Conservation (phyloP, 30 jellyfish, hydroid and myxozoan genomes). For the Hydractinia symbiolongicarpus region DNA sequence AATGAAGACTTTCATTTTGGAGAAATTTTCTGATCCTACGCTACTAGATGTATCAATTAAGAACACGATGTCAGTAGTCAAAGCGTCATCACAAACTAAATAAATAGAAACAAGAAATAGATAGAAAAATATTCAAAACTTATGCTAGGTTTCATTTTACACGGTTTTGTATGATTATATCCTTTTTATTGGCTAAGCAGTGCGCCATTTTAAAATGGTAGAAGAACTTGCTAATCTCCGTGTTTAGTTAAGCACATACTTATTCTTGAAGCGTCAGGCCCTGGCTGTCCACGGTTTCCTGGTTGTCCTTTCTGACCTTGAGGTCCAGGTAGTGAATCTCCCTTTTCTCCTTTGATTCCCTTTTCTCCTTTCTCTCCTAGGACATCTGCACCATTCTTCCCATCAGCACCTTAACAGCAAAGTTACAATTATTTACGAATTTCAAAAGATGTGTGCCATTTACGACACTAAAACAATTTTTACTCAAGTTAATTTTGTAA, state of each 20-base stretch:
- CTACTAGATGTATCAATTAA: constrained; percentile 79
- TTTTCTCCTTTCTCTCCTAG: constrained; percentile 12
- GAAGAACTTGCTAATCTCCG: too few species aligned
- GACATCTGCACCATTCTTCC: constrained; percentile 39
- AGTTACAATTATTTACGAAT: background rate
- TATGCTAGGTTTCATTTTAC: background rate
- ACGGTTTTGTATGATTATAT: too few species aligned
- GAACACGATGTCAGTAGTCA: constrained; percentile 74
- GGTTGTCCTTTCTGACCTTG: constrained; percentile 11
- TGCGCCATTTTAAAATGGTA: too few species aligned
- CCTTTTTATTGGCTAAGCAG: too few species aligned
- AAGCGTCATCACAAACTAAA: constrained; percentile 77
- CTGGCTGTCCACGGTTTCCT: constrained; percentile 1
- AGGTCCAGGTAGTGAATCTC: background rate
- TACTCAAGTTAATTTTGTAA: too few species aligned
- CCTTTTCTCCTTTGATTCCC: constrained; percentile 10
- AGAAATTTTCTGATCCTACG: constrained; percentile 57
- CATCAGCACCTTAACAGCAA: constrained; percentile 17
- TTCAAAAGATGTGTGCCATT: background rate
- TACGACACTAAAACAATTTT: background rate
- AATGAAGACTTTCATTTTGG: constrained; percentile 60
- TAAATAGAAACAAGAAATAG: background rate
- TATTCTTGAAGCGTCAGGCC: constrained; percentile 3
- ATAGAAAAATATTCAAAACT: background rate
- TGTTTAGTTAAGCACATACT: background rate